Evolutionary conservation across 2,888 invertebrate genomes (phyloP), one percentile per base, ranked within the genome.

Genomic region (Heliconius ismenius): DNA sequence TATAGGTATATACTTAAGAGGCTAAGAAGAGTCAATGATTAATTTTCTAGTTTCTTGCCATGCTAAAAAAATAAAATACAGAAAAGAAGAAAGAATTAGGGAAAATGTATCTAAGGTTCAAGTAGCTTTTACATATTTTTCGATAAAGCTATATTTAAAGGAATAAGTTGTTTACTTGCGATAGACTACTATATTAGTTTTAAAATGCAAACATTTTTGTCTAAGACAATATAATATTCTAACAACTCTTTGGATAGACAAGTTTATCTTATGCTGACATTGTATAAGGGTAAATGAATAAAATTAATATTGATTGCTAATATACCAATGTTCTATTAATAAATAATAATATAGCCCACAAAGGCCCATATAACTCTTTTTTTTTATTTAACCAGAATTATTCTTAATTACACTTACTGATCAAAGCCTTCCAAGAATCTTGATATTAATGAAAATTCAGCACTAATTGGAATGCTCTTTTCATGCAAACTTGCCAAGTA

Each of bases 391-490:
- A 15, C 15, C 2, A 2, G 88, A 90, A 85, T 86, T 83, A 88
- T 88, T 89, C 89, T 90, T 90, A 90, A 92, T 89, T 91, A 91
- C 92, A 92, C 90, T 86, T 89, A 88, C 83, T 85, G 87, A 90
- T 92, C 89, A 89, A 87, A 89, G 88, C 87, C 86, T 86, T 89
- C 89, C 89, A 91, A 90, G 89, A 90, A 89, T 90, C 90, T 90
- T 88, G 88, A 89, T 89, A 89, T 88, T 92, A 92, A 91, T 91
- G 90, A 91, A 91, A 89, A 89, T 90, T 86, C 86, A 86, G 87
- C 87, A 87, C 92, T 93, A 93, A 93, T 92, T 93, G 92, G 91
- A 92, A 90, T 89, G 89, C 89, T 91, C 90, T 87, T 88, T 91
- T 87, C 87, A 86, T 88, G 79, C 77, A 67, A 67, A 77, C 70